Conservation (phyloP, 2,888 invertebrate genomes). For the Branchellion lobata region DNA sequence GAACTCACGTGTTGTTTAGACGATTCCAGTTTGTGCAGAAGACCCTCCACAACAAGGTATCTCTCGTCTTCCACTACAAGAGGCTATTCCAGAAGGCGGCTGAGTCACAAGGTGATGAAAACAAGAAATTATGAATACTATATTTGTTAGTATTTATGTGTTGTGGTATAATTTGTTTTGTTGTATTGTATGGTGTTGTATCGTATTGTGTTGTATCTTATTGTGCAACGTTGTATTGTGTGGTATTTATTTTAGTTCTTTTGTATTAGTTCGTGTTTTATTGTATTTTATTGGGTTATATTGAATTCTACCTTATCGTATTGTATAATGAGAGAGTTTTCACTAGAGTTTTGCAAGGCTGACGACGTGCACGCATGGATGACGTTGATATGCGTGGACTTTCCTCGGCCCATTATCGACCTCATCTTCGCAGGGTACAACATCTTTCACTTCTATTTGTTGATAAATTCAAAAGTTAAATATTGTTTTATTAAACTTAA, state of each 20-base stretch:
- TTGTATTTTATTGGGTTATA: too few relatives aligned
- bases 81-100: neutral
- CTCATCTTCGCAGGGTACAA: neutral
- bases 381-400: neutral
- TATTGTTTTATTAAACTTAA: too few relatives aligned
- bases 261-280: too few relatives aligned
- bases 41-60: neutral
- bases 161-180: too few relatives aligned
- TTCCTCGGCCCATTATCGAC: neutral
- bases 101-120: neutral
- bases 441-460: too few relatives aligned
- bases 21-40: neutral
- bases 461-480: too few relatives aligned
- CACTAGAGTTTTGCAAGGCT: neutral
- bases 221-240: neutral
- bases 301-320: neutral
- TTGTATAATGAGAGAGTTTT: too few relatives aligned
- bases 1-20: constrained; percentile 3
- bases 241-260: neutral
- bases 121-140: neutral
- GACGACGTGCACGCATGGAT: neutral
- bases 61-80: neutral
- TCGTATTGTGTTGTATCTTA: too few relatives aligned
- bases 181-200: too few relatives aligned
- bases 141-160: too few relatives aligned